Evolutionary conservation across 1,140 invertebrate species (phyloP).

Genomic region (Dryas iulia): DNA sequence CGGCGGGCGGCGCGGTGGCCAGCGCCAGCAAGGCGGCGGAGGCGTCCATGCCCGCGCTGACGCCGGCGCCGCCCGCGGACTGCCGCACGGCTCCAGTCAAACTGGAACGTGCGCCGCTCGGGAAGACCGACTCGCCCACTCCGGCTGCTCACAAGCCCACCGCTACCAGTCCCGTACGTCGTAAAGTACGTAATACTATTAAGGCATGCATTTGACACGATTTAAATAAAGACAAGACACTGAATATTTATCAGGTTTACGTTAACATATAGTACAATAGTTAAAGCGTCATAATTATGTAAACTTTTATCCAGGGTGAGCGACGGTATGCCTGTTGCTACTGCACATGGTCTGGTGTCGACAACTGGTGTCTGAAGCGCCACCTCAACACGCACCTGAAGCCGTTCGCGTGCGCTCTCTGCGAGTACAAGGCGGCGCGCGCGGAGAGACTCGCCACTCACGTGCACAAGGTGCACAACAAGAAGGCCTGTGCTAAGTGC

Average conservation of each 20-base stretch:
- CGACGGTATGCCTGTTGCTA: slow-evolving; percentile 90
- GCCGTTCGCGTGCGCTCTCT: slow-evolving; percentile 92
- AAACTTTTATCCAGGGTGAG: slow-evolving; percentile 75
- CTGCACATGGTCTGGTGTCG: slow-evolving; percentile 94
- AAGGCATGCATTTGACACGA: too few relatives aligned
- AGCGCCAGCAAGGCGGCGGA: slow-evolving; percentile 24
- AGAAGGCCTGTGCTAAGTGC: slow-evolving; percentile 92
- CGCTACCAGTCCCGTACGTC: slow-evolving; percentile 51
- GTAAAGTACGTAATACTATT: slow-evolving; percentile 34
- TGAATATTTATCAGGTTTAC: too few relatives aligned
- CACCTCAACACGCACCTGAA: slow-evolving; percentile 96
- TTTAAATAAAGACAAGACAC: too few relatives aligned
- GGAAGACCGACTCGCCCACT: slow-evolving; percentile 46
- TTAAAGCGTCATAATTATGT: too few relatives aligned
- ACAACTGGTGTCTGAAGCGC: slow-evolving; percentile 95
- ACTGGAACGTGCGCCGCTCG: slow-evolving; percentile 54
- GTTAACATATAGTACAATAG: too few relatives aligned
- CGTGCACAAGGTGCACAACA: slow-evolving; percentile 94
- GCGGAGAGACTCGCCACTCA: slow-evolving; percentile 93
- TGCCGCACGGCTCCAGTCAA: slow-evolving; percentile 50
- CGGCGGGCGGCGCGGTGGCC: slow-evolving; percentile 32
- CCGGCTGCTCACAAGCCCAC: slow-evolving; percentile 42
- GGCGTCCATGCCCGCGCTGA: slow-evolving; percentile 17
- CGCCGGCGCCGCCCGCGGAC: slow-evolving; percentile 28
- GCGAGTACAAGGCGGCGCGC: slow-evolving; percentile 94